Conservation (phyloP, 53 echinoderm and acorn worm genomes). For the Actinopyga echinites region DNA sequence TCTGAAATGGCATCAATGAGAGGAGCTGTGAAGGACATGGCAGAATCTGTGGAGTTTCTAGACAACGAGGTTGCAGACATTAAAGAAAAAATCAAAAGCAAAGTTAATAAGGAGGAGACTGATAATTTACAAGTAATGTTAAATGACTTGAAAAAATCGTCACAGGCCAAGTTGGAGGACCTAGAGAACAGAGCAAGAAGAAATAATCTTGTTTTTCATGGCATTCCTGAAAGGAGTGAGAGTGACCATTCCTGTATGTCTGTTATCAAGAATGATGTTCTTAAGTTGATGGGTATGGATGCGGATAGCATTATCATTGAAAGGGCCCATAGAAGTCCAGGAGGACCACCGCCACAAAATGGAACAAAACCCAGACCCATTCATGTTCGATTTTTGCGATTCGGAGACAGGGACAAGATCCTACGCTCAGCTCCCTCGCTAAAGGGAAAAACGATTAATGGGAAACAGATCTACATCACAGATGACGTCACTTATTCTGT, state of each 20-base stretch:
- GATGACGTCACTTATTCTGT: neutral
- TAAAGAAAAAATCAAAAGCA: neutral
- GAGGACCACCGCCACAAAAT: too few relatives aligned
- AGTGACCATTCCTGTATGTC: neutral
- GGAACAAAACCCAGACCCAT: neutral
- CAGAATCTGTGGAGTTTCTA: neutral
- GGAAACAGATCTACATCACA: neutral
- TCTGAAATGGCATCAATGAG: neutral
- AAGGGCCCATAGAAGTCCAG: neutral
- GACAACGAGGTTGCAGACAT: neutral
- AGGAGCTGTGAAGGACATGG: neutral
- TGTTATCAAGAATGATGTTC: neutral
- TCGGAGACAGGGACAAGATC: too few relatives aligned
- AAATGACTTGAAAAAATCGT: neutral
- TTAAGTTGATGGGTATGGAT: neutral
- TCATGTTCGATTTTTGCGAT: neutral
- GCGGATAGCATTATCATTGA: neutral
- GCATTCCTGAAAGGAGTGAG: neutral
- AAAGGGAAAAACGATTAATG: neutral
- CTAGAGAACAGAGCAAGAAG: neutral
- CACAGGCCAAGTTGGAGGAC: neutral
- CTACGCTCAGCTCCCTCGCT: neutral
- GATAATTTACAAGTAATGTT: neutral
- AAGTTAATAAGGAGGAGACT: neutral
- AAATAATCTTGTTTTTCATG: neutral